Evolutionary conservation across 1,140 invertebrate genomes (phyloP).

Genomic region (Brachionus rotundiformis): DNA sequence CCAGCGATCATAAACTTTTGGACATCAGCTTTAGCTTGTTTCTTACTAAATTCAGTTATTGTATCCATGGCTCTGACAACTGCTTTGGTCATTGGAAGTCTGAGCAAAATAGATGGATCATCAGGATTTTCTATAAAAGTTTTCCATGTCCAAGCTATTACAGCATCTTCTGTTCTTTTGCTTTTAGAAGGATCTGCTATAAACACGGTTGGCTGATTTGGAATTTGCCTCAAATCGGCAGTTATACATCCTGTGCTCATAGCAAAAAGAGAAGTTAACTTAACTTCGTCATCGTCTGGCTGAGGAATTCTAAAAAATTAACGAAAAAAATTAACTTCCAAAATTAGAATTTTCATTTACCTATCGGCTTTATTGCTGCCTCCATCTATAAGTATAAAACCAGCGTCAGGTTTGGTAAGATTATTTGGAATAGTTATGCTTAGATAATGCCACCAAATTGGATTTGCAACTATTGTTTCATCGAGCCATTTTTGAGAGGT

Average conservation of each 20-base stretch:
- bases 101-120: constrained; percentile 50
- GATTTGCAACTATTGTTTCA: constrained; percentile 54
- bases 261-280: constrained; percentile 56
- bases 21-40: background rate
- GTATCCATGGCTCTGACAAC: constrained; percentile 56
- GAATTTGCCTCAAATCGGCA: constrained; percentile 57
- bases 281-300: constrained; percentile 56
- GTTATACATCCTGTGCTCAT: constrained; percentile 55
- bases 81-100: constrained; percentile 60
- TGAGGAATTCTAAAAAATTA: constrained; percentile 54
- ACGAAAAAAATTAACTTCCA: background rate
- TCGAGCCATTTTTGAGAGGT: constrained; percentile 59
- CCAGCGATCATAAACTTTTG: constrained; percentile 48
- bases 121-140: constrained; percentile 55
- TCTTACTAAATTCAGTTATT: background rate
- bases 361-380: constrained; percentile 54
- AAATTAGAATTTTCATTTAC: no score
- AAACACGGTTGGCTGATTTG: constrained; percentile 58
- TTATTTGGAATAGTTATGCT: constrained; percentile 57
- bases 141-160: constrained; percentile 59
- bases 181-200: constrained; percentile 57
- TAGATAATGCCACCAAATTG: constrained; percentile 60
- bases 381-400: constrained; percentile 57
- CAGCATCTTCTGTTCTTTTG: constrained; percentile 55
- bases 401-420: constrained; percentile 54